Percentiles rank a stretch among this genome's conserved stretches.
phyloP scores from a whole-genome alignment of 2,113 vertebrate genomes.

The Carassius gibelio region DNA sequence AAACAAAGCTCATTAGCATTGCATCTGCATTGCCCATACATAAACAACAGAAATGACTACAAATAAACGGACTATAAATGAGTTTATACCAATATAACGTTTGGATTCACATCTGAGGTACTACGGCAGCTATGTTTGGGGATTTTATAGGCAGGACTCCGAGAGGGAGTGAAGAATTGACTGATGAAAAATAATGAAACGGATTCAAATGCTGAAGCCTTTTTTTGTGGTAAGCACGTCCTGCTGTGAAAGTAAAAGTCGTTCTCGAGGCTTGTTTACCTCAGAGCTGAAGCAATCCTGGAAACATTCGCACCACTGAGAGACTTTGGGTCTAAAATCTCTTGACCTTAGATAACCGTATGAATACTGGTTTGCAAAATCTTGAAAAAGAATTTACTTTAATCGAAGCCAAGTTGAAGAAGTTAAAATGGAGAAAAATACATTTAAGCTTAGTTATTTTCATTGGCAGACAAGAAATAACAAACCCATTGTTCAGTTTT shows the following conservation, averaged over 20 bases:
- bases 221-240: neutral
- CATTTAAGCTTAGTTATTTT: neutral
- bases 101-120: conserved; percentile 33
- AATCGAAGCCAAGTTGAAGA: neutral
- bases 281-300: conserved; percentile 10
- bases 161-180: neutral
- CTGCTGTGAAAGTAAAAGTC: conserved; percentile 25
- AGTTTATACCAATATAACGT: neutral
- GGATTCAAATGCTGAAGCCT: neutral
- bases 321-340: neutral
- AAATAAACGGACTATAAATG: neutral
- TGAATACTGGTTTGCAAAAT: neutral
- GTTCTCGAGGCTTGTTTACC: conserved; percentile 3
- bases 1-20: neutral
- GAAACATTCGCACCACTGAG: neutral
- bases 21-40: neutral
- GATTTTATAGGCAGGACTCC: neutral
- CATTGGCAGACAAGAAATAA: neutral
- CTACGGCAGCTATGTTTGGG: neutral
- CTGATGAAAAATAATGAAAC: conserved; percentile 17
- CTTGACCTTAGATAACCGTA: neutral
- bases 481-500: neutral
- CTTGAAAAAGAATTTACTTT: neutral
- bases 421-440: too few species aligned
- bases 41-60: conserved; percentile 10